phyloP scores from a whole-genome alignment of 2,888 invertebrate genomes.

The Drosophila neutralis region DNA sequence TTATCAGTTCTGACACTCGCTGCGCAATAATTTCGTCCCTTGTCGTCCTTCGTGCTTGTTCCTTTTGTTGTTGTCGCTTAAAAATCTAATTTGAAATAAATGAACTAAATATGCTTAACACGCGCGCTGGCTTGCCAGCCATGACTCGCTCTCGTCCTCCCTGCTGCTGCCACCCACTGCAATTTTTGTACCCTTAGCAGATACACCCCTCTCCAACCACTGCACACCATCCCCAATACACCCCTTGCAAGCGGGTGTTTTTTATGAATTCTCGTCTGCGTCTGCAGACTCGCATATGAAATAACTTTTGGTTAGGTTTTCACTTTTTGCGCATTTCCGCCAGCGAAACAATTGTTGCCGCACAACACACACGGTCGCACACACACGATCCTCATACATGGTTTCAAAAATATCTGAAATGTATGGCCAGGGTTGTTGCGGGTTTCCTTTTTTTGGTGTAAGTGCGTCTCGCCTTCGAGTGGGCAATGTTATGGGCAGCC shows the following conservation, averaged over 20 bases:
- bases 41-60: conserved; percentile 4
- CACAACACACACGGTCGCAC: conserved; percentile 37
- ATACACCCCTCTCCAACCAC: background rate
- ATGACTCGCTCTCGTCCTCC: background rate
- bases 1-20: conserved; percentile 50
- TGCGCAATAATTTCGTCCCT: conserved; percentile 54
- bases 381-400: conserved; percentile 23
- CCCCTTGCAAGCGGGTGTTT: background rate
- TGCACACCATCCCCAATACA: background rate
- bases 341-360: conserved; percentile 74
- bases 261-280: conserved; percentile 46
- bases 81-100: conserved; percentile 83
- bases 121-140: conserved; percentile 53
- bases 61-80: conserved; percentile 60
- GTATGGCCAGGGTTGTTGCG: conserved; percentile 51
- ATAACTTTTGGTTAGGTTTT: conserved; percentile 74
- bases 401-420: conserved; percentile 45
- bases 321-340: conserved; percentile 54
- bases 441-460: conserved; percentile 17
- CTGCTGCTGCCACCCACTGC: conserved; percentile 26
- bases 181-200: conserved; percentile 36
- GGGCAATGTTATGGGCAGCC: conserved; percentile 40
- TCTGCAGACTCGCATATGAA: conserved; percentile 65
- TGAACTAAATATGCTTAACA: conserved; percentile 83
- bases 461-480: conserved; percentile 57